These are phyloP conservation scores for Drosophila bipectinata DNA, from an alignment of 1,140 invertebrate species.

Conservation along the genomic window DNA sequence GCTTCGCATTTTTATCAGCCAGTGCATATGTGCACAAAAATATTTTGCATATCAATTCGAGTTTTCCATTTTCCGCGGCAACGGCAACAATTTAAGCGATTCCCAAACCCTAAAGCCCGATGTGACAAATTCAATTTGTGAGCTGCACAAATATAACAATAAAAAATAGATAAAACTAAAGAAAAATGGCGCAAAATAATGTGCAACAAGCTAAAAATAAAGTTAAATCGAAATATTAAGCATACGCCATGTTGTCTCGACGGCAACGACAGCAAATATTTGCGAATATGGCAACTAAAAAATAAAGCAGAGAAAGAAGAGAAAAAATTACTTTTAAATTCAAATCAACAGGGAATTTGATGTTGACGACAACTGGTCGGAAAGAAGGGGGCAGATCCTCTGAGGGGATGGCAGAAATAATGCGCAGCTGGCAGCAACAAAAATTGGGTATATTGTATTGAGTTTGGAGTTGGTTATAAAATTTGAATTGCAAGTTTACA, in stretches of 20 bases:
- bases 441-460: constrained; percentile 33
- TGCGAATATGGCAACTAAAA: constrained; percentile 44
- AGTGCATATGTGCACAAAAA: constrained; percentile 42
- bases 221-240: constrained; percentile 47
- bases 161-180: constrained; percentile 9
- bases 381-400: too few relatives aligned
- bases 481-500: constrained; percentile 8
- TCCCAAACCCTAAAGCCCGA: constrained; percentile 27
- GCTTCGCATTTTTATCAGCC: constrained; percentile 29
- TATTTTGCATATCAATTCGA: constrained; percentile 49
- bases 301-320: constrained; percentile 12
- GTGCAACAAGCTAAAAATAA: constrained; percentile 47
- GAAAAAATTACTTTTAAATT: constrained; percentile 56
- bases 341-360: constrained; percentile 55
- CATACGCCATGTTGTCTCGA: constrained; percentile 51
- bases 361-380: constrained; percentile 24
- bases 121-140: constrained; percentile 56
- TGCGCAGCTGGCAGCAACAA: constrained; percentile 21
- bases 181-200: constrained; percentile 22
- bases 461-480: constrained; percentile 31
- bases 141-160: constrained; percentile 4
- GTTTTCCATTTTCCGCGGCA: constrained; percentile 12
- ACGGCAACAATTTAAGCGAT: constrained; percentile 36
- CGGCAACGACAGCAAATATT: constrained; percentile 43
- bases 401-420: background rate